Evolutionary conservation across 2,113 vertebrate genomes (phyloP).

Genomic region (Hypomesus transpacificus): DNA sequence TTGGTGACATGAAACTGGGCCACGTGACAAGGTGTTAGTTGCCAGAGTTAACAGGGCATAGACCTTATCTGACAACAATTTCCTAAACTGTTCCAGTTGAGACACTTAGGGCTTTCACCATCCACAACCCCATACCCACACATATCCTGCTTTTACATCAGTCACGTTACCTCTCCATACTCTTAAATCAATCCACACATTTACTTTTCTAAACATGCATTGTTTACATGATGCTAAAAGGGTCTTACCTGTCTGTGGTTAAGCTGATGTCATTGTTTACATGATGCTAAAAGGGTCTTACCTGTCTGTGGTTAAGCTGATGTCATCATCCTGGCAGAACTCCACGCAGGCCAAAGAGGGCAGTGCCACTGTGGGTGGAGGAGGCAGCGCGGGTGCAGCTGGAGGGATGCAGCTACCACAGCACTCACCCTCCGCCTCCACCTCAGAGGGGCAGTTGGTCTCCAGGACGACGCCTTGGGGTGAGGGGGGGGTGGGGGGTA

Average conservation of each 20-base stretch:
- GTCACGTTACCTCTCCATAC: too few relatives aligned
- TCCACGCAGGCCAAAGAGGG: constrained; percentile 49
- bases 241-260: constrained; percentile 62
- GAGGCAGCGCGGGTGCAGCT: constrained; percentile 30
- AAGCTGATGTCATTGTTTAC: constrained; percentile 46
- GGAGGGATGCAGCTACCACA: constrained; percentile 53
- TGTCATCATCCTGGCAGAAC: constrained; percentile 51
- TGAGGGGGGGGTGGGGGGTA: not conserved
- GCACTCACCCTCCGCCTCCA: constrained; percentile 59
- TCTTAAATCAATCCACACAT: too few relatives aligned
- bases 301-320: constrained; percentile 56
- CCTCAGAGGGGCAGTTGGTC: constrained; percentile 55
- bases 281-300: constrained; percentile 58
- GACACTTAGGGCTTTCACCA: too few relatives aligned
- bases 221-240: not conserved
- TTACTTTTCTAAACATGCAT: not conserved
- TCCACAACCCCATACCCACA: not conserved
- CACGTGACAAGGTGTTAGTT: not conserved
- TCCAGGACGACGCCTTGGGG: constrained; percentile 61
- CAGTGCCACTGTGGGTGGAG: constrained; percentile 40
- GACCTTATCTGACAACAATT: not conserved
- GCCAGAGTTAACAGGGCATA: not conserved
- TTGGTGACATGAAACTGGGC: not conserved
- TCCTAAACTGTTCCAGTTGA: too few relatives aligned
- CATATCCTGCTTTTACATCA: too few relatives aligned